phyloP scores from a whole-genome alignment of 2,888 invertebrate genomes.

The Acleris literana region DNA sequence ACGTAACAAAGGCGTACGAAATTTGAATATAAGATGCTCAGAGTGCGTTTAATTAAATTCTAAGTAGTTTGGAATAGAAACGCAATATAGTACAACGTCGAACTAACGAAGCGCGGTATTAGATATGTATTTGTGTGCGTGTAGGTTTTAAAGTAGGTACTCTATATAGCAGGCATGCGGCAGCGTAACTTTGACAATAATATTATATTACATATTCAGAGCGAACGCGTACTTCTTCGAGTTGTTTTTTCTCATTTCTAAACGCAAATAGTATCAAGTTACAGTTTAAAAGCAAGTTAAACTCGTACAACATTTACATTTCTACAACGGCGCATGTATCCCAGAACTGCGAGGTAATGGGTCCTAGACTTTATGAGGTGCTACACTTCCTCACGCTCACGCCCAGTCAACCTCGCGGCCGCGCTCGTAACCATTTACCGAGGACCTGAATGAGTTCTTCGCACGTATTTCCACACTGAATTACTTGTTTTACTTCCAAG shows the following conservation, averaged over 20 bases:
- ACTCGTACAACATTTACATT: conserved; percentile 23
- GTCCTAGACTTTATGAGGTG: conserved; percentile 54
- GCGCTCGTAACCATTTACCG: conserved; percentile 46
- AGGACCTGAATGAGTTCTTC: conserved; percentile 50
- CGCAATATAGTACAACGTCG: conserved; percentile 32
- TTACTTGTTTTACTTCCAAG: conserved; percentile 35
- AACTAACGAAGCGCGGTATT: conserved; percentile 29
- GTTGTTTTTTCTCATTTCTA: too few relatives aligned
- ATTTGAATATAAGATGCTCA: conserved; percentile 32
- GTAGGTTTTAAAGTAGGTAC: conserved; percentile 18
- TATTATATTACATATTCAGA: background rate
- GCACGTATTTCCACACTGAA: conserved; percentile 44
- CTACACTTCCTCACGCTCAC: conserved; percentile 49
- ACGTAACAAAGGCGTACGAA: conserved; percentile 23
- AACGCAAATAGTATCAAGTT: conserved; percentile 29
- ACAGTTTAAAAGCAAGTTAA: conserved; percentile 8
- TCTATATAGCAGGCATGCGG: conserved; percentile 5
- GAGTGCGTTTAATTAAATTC: conserved; percentile 36
- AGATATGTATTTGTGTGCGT: conserved; percentile 26
- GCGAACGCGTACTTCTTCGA: too few relatives aligned
- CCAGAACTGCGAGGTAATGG: conserved; percentile 44
- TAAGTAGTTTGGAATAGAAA: conserved; percentile 31
- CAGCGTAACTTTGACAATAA: background rate
- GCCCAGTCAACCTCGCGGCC: conserved; percentile 38
- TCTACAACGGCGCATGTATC: conserved; percentile 37